Conservation (phyloP, 1,140 invertebrate species). For the Apis mellifera region DNA sequence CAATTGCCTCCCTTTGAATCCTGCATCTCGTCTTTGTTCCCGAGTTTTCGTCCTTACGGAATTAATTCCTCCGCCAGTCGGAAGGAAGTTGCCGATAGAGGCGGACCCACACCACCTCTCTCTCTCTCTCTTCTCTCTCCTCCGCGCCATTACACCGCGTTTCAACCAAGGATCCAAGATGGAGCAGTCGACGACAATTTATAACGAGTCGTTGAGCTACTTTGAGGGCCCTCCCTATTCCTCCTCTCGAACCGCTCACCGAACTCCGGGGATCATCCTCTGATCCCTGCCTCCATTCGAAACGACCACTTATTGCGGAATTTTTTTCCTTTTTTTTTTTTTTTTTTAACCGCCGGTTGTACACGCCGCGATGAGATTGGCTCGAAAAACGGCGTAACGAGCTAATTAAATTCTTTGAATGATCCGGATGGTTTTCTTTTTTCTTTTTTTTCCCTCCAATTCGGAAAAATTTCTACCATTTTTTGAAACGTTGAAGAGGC, state of each 20-base stretch:
- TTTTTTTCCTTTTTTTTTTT: too few species aligned
- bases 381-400: conserved; percentile 5
- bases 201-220: conserved; percentile 65
- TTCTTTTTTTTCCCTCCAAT: background rate
- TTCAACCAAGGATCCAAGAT: conserved; percentile 38
- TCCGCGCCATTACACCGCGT: conserved; percentile 44
- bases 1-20: conserved; percentile 63
- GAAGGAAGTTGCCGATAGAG: conserved; percentile 60
- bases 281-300: conserved; percentile 24
- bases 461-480: background rate
- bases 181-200: conserved; percentile 62
- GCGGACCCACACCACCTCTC: background rate
- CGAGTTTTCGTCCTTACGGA: conserved; percentile 69
- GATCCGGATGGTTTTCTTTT: too few species aligned
- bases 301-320: background rate
- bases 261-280: conserved; percentile 37
- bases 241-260: conserved; percentile 31
- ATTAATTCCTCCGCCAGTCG: conserved; percentile 69
- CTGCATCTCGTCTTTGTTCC: conserved; percentile 69
- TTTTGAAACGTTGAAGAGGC: background rate
- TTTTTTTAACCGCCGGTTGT: background rate
- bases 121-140: conserved; percentile 14
- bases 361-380: background rate
- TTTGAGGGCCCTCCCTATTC: conserved; percentile 53
- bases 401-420: conserved; percentile 31